A percentile compares a stretch with the other conserved stretches of the same genome.
phyloP scores from a whole-genome alignment of 2,888 invertebrate species.

The Diaperis boleti region DNA sequence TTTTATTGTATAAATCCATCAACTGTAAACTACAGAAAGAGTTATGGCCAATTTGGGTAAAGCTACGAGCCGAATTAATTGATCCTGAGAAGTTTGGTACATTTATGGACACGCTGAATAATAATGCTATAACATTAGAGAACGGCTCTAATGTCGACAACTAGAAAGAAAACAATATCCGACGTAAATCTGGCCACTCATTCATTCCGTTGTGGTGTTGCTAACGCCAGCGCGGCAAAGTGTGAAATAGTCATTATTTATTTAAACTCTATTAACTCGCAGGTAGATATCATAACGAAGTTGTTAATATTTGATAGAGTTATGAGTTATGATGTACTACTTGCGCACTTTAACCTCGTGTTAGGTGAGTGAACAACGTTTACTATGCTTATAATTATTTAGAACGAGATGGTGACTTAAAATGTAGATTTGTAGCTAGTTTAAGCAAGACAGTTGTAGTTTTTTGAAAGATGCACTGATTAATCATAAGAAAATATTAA shows the following conservation, averaged over 20 bases:
- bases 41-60: too few species aligned
- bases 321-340: constrained; percentile 38
- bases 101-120: too few species aligned
- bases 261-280: constrained; percentile 65
- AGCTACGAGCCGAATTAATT: too few species aligned
- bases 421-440: not conserved
- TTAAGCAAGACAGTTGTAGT: too few species aligned
- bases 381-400: constrained; percentile 1
- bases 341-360: constrained; percentile 31
- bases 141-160: too few species aligned
- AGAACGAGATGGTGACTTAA: not conserved
- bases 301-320: constrained; percentile 63
- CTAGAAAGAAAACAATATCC: too few species aligned
- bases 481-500: too few species aligned
- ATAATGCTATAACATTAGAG: too few species aligned
- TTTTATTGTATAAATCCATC: too few species aligned
- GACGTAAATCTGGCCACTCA: constrained; percentile 7
- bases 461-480: too few species aligned
- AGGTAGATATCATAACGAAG: constrained; percentile 65
- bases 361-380: not conserved
- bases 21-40: too few species aligned
- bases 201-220: constrained; percentile 2
- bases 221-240: constrained; percentile 37
- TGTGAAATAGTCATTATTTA: constrained; percentile 62
- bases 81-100: too few species aligned